phyloP scores from a whole-genome alignment of 2,888 invertebrate species.

The Tinea pellionella region DNA sequence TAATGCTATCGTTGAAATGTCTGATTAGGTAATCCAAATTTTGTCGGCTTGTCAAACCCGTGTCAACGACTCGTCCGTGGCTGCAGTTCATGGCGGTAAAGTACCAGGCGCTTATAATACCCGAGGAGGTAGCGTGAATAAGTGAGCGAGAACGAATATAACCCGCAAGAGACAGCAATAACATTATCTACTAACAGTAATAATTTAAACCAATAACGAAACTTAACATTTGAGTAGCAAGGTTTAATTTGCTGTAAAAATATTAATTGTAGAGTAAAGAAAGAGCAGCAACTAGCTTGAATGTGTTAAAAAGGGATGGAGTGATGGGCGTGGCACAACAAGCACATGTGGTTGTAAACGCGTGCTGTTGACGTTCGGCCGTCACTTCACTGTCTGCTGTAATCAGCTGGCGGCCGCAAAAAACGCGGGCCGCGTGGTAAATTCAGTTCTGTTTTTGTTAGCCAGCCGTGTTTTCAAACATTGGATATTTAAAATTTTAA shows the following conservation, averaged over 20 bases:
- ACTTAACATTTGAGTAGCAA: neutral
- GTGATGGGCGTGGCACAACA: conserved; percentile 45
- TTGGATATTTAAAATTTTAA: too few relatives aligned
- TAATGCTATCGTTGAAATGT: neutral
- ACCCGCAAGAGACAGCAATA: conserved; percentile 18
- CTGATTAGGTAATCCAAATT: conserved; percentile 4
- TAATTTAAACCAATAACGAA: neutral
- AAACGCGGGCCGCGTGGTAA: neutral
- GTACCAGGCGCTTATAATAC: conserved; percentile 54
- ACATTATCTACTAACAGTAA: neutral
- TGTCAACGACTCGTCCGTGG: conserved; percentile 60
- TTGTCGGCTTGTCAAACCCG: conserved; percentile 42
- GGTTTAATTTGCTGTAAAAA: conserved; percentile 19
- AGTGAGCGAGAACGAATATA: conserved; percentile 29
- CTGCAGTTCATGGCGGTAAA: conserved; percentile 68
- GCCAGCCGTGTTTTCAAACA: too few relatives aligned
- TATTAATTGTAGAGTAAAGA: neutral
- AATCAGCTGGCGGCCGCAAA: conserved; percentile 39
- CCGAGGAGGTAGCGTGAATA: conserved; percentile 28
- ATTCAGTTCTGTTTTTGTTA: neutral
- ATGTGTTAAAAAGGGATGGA: conserved; percentile 28
- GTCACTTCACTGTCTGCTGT: conserved; percentile 20
- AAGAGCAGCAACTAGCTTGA: conserved; percentile 19
- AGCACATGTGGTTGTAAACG: conserved; percentile 46
- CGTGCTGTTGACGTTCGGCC: conserved; percentile 43